phyloP scores from a whole-genome alignment of 2,797 vertebrate species.

The Pseudochromis fuscus region DNA sequence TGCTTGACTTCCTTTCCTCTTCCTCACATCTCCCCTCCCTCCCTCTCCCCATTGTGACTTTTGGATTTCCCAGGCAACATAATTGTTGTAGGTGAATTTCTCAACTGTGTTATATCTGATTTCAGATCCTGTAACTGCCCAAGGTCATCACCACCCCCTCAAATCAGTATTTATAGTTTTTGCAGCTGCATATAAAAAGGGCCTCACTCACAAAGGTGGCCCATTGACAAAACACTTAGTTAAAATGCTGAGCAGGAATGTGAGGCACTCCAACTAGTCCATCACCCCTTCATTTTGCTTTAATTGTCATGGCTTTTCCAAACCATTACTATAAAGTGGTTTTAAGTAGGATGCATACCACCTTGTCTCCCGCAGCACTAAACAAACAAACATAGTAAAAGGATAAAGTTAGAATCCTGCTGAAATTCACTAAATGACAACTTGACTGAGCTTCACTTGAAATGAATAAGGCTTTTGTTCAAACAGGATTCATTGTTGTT shows the following conservation, averaged over 20 bases:
- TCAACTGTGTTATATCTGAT: constrained; percentile 63
- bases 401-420: constrained; percentile 67
- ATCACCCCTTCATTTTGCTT: constrained; percentile 73
- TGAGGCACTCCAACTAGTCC: constrained; percentile 64
- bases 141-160: constrained; percentile 38
- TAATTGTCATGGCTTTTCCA: constrained; percentile 77
- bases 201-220: constrained; percentile 64
- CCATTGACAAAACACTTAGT: constrained; percentile 64
- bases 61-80: constrained; percentile 48
- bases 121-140: constrained; percentile 56
- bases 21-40: constrained; percentile 38
- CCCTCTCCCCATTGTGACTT: constrained; percentile 32
- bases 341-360: constrained; percentile 67
- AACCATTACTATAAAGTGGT: constrained; percentile 75
- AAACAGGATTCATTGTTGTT: constrained; percentile 73
- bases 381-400: constrained; percentile 75
- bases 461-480: constrained; percentile 78
- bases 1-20: constrained; percentile 67
- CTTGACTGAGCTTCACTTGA: constrained; percentile 35
- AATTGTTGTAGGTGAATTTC: constrained; percentile 60
- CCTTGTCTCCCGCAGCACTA: constrained; percentile 58
- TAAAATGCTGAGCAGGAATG: constrained; percentile 72
- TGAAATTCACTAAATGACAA: constrained; percentile 61
- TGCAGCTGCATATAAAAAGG: constrained; percentile 74
- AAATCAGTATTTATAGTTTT: constrained; percentile 71